A percentile compares a stretch with the other conserved stretches of the same genome.
These are phyloP conservation scores for Forficula auricularia DNA, from an alignment of 1,140 invertebrate species.

Conservation along the genomic window DNA sequence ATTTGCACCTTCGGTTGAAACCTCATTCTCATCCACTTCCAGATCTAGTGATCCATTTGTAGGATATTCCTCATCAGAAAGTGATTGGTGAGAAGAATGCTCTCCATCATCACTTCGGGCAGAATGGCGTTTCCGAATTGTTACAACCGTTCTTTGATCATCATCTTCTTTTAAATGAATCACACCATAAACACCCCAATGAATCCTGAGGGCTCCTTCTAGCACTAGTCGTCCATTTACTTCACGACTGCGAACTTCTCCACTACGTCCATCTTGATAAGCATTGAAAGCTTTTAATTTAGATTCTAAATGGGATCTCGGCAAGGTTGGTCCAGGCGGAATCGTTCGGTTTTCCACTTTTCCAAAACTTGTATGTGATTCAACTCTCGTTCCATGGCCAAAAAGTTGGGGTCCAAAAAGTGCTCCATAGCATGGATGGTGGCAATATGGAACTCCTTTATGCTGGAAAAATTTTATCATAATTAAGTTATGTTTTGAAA, in stretches of 20 bases:
- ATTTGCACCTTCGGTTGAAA: too few species aligned
- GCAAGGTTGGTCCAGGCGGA: slow-evolving; percentile 23
- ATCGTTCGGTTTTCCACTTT: slow-evolving; percentile 38
- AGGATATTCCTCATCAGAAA: too few species aligned
- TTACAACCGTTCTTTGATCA: slow-evolving; percentile 57
- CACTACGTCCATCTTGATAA: slow-evolving; percentile 61
- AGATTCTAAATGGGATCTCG: slow-evolving; percentile 53
- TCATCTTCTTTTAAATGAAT: slow-evolving; percentile 77
- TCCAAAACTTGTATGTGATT: slow-evolving; percentile 71
- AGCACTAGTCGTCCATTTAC: slow-evolving; percentile 59
- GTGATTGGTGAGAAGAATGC: too few species aligned
- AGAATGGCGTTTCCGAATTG: slow-evolving; percentile 49
- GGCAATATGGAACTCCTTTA: slow-evolving; percentile 78
- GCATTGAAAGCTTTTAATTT: slow-evolving; percentile 65
- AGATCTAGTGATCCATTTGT: too few species aligned
- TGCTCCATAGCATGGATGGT: slow-evolving; percentile 77
- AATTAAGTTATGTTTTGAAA: neutral
- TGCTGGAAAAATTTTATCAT: slow-evolving; percentile 37
- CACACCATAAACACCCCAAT: slow-evolving; percentile 68
- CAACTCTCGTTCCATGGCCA: slow-evolving; percentile 70
- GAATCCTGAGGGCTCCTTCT: slow-evolving; percentile 61
- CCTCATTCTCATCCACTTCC: too few species aligned
- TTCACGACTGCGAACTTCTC: slow-evolving; percentile 53
- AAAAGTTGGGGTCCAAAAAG: slow-evolving; percentile 72
- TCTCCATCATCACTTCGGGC: slow-evolving; percentile 27